A percentile compares a stretch with the other conserved stretches of the same genome.
Evolutionary conservation across 1,140 invertebrate species (phyloP).

Genomic region (Marisa cornuarietis): DNA sequence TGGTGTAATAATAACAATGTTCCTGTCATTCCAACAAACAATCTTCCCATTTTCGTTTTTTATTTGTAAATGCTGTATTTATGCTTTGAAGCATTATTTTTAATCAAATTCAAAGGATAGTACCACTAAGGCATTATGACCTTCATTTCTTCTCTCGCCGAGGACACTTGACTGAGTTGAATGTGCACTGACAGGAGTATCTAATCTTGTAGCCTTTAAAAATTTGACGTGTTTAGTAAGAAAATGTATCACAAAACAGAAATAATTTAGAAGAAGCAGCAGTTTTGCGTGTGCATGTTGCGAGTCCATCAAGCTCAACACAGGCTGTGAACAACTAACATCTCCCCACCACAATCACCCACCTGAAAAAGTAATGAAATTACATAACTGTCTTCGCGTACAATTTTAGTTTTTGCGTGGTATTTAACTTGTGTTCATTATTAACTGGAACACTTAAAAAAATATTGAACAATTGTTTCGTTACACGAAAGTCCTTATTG

Average conservation of each 20-base stretch:
- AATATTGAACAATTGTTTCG: not conserved
- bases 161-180: not conserved
- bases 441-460: not conserved
- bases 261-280: no score
- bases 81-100: not conserved
- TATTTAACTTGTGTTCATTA: no score
- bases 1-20: not conserved
- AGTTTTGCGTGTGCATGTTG: no score
- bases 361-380: no score
- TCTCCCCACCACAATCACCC: no score
- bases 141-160: not conserved
- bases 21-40: not conserved
- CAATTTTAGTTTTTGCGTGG: conserved; percentile 1
- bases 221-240: not conserved
- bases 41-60: not conserved
- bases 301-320: no score
- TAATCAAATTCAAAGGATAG: no score
- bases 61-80: not conserved
- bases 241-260: no score
- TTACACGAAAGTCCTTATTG: not conserved
- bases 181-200: not conserved
- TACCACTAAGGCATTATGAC: not conserved
- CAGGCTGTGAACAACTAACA: no score
- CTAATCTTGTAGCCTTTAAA: not conserved
- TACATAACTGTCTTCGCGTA: not conserved